Percentiles rank a stretch among this genome's conserved stretches.
phyloP scores from a whole-genome alignment of 2,113 vertebrate genomes.

The Tonatia bakeri region DNA sequence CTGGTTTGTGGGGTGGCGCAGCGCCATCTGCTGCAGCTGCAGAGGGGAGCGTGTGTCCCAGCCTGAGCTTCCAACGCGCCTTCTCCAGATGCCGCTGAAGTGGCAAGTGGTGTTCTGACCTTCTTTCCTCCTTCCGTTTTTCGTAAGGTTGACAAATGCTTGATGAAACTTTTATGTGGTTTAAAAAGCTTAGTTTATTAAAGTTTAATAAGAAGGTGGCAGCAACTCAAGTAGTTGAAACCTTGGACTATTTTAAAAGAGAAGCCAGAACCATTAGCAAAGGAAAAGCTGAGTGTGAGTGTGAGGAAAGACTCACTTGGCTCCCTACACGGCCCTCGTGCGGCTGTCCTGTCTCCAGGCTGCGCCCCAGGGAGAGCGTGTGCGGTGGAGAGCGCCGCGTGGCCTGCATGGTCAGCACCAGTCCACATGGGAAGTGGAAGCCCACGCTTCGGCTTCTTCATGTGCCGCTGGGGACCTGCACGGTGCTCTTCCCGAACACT shows the following conservation, averaged over 20 bases:
- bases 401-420: background rate
- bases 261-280: slow-evolving; percentile 64
- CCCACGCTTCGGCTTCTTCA: background rate
- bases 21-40: slow-evolving; percentile 43
- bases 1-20: slow-evolving; percentile 29
- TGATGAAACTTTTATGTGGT: slow-evolving; percentile 86
- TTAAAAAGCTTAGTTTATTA: slow-evolving; percentile 85
- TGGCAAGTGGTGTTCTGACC: slow-evolving; percentile 74
- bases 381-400: background rate
- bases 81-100: slow-evolving; percentile 59
- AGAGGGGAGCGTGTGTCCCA: slow-evolving; percentile 6
- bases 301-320: background rate
- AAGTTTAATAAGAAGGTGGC: slow-evolving; percentile 83
- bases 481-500: background rate
- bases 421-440: background rate
- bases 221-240: slow-evolving; percentile 75
- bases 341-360: background rate
- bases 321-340: background rate
- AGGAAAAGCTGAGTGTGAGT: slow-evolving; percentile 46
- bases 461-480: background rate
- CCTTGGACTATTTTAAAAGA: slow-evolving; percentile 70
- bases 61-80: slow-evolving; percentile 55
- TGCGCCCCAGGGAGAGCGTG: background rate
- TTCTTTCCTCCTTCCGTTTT: slow-evolving; percentile 81
- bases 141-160: slow-evolving; percentile 80